These are phyloP conservation scores for Salvelinus alpinus DNA, from an alignment of 2,113 vertebrate genomes.

Conservation along the genomic window DNA sequence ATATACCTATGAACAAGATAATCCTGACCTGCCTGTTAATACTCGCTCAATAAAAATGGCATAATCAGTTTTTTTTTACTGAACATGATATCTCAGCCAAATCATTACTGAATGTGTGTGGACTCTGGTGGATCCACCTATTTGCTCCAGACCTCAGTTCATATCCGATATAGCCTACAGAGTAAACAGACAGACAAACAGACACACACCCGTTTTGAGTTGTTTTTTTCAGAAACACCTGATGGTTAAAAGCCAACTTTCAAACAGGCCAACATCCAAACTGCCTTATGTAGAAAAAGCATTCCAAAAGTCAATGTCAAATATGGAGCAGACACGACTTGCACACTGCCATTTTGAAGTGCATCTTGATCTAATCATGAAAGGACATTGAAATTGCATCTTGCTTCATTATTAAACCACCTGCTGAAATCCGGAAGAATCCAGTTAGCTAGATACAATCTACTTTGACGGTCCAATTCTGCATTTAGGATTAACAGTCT, in stretches of 20 bases:
- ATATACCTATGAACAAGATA: background rate
- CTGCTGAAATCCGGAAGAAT: background rate
- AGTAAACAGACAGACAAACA: background rate
- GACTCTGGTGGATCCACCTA: background rate
- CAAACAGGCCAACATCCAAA: too few relatives aligned
- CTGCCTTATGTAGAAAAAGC: constrained; percentile 8
- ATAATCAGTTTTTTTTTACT: background rate
- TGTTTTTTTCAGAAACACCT: constrained; percentile 20
- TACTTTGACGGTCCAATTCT: constrained; percentile 3
- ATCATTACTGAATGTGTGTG: constrained; percentile 1
- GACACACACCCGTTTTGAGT: background rate
- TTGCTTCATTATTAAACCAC: constrained; percentile 1
- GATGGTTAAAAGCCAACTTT: constrained; percentile 5
- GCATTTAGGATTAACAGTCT: background rate
- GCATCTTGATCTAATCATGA: constrained; percentile 30
- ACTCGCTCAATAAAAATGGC: background rate
- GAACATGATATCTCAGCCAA: background rate
- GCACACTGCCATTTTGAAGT: constrained; percentile 14
- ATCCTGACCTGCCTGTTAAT: too few relatives aligned
- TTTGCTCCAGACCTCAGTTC: background rate
- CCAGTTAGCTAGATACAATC: constrained; percentile 5
- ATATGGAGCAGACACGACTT: background rate
- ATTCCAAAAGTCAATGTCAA: constrained; percentile 12
- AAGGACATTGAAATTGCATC: constrained; percentile 18
- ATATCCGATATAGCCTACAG: background rate